Percentiles rank a stretch among this genome's conserved stretches.
Evolutionary conservation across 2,797 vertebrate species (phyloP).

Genomic region (Karalla daura): DNA sequence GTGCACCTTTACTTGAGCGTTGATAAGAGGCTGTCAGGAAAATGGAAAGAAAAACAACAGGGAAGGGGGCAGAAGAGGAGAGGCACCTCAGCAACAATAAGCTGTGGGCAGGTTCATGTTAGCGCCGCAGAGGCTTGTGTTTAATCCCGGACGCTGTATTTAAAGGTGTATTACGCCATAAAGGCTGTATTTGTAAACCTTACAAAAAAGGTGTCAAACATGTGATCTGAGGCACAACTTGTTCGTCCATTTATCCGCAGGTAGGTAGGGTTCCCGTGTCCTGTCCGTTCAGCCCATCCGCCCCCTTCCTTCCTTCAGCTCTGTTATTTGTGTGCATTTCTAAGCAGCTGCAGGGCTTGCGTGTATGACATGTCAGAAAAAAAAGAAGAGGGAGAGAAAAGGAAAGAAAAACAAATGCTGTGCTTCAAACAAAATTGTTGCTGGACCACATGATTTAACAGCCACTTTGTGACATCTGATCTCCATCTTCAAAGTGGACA

Average conservation of each 20-base stretch:
- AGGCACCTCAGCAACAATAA: constrained; percentile 22
- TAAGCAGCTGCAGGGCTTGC: constrained; percentile 40
- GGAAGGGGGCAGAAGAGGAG: constrained; percentile 11
- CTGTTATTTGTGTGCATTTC: constrained; percentile 46
- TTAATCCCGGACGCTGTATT: constrained; percentile 44
- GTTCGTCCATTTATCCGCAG: constrained; percentile 44
- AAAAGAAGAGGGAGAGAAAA: not conserved
- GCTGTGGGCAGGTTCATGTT: constrained; percentile 34
- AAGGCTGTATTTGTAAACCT: not conserved
- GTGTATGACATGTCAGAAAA: constrained; percentile 7
- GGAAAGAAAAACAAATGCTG: not conserved
- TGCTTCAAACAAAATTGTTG: constrained; percentile 25
- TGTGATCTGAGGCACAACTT: constrained; percentile 32
- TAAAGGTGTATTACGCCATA: constrained; percentile 32
- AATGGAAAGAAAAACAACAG: not conserved
- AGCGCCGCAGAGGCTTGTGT: constrained; percentile 11
- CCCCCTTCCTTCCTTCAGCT: constrained; percentile 23
- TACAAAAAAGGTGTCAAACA: constrained; percentile 32
- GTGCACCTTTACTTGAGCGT: constrained; percentile 64
- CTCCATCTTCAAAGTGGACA: constrained; percentile 43
- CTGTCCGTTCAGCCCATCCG: too few relatives aligned
- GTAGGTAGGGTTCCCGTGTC: too few relatives aligned
- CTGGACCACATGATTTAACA: constrained; percentile 24
- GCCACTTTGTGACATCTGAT: constrained; percentile 54
- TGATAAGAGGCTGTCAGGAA: constrained; percentile 68